phyloP scores from a whole-genome alignment of 2,888 invertebrate genomes.

The Coelinius sp. region DNA sequence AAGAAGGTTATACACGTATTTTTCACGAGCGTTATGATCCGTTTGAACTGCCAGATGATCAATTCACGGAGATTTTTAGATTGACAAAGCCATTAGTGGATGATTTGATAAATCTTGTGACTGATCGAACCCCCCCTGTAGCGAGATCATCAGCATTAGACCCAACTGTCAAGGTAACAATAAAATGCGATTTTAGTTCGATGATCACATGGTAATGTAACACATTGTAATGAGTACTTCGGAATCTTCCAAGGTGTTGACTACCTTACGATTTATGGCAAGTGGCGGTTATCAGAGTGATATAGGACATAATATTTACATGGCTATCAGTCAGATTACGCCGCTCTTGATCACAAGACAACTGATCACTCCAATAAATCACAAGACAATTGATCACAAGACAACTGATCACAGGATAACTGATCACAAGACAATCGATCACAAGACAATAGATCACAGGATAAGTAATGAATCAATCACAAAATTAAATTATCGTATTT shows the following conservation, averaged over 20 bases:
- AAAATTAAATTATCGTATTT: no score
- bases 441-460: no score
- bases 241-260: conserved; percentile 16
- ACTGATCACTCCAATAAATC: no score
- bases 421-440: no score
- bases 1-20: background rate
- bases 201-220: background rate
- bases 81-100: background rate
- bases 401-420: no score
- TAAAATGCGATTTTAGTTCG: background rate
- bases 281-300: conserved; percentile 36
- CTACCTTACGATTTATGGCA: conserved; percentile 35
- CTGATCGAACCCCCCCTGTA: background rate
- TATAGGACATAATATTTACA: conserved; percentile 32
- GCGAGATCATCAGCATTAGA: background rate
- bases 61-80: background rate
- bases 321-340: conserved; percentile 20
- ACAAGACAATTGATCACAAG: no score
- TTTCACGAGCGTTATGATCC: background rate
- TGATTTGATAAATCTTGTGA: background rate
- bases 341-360: no score
- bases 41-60: background rate
- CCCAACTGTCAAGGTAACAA: background rate
- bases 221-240: background rate
- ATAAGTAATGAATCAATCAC: no score